Base-by-base conservation (phyloP, 2,888 invertebrate species). In the Siphlonurus alternatus region DNA sequence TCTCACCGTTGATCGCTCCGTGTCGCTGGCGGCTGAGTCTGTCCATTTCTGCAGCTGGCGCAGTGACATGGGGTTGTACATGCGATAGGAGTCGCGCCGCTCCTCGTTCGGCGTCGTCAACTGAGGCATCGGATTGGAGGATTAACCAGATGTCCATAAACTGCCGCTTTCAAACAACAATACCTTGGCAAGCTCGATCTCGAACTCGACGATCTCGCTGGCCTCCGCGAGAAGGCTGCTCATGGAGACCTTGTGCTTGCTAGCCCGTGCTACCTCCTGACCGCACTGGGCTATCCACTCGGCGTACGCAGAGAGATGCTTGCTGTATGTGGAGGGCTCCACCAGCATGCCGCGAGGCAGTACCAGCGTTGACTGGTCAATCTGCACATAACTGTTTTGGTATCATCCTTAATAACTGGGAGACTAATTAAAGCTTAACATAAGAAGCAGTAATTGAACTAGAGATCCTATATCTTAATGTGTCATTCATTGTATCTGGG, bases 141-240 rank as follows among this genome's bases (percentile, higher is more conserved):
- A n/a, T n/a, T n/a, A n/a, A n/a, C n/a, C n/a, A n/a, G n/a, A n/a
- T n/a, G n/a, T n/a, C n/a, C n/a, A n/a, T n/a, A 19, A 25, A 5
- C 1, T n/a, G 1, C n/a, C n/a, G n/a, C n/a, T n/a, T n/a, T n/a
- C n/a, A n/a, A n/a, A n/a, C n/a, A n/a, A n/a, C n/a, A n/a, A n/a
- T 71, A 83, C 83, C 70, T 80, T 76, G 1, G 85, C 85, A n/a
- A 86, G 79, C 74, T 80, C 78, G 1, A 82, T 88, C 78, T 94
- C 93, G 73, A 94, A 93, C 38, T 82, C 76, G 53, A 94, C 84
- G 1, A 93, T 79, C 67, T 89, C 81, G 10, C 83, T 79, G 51
- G 89, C 86, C 67, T 86, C 64, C 2, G 53, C 53, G 1, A 51
- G 53, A 2, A 64, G 53, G 19, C n/a, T 23, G 18, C 59, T 59